These are phyloP conservation scores for Scaptomyza reducta DNA, from an alignment of 2,888 invertebrate species.

Conservation along the genomic window DNA sequence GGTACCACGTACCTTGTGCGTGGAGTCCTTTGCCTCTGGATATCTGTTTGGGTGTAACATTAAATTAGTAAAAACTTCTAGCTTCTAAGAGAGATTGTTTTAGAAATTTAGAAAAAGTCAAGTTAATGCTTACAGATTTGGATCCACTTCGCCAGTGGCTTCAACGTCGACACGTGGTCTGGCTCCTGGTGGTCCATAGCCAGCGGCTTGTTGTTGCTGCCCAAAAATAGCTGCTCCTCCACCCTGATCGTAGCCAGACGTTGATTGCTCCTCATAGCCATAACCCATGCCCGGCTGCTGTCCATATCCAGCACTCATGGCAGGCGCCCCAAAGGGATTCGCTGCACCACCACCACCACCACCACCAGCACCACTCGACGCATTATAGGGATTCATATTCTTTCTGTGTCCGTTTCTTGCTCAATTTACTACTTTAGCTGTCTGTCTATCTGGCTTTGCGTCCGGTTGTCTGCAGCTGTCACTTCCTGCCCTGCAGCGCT, in stretches of 20 bases:
- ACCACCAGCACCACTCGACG: slow-evolving; percentile 62
- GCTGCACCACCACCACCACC: slow-evolving; percentile 64
- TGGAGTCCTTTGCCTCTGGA: slow-evolving; percentile 93
- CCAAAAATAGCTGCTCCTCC: slow-evolving; percentile 55
- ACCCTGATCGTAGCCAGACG: slow-evolving; percentile 70
- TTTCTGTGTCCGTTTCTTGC: background rate
- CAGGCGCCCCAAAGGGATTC: slow-evolving; percentile 80
- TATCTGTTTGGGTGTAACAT: slow-evolving; percentile 83
- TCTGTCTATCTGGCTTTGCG: slow-evolving; percentile 9
- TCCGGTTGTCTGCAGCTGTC: slow-evolving; percentile 3
- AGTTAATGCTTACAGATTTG: slow-evolving; percentile 86
- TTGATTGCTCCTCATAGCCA: slow-evolving; percentile 76
- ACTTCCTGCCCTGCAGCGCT: slow-evolving; percentile 31
- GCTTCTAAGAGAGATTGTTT: too few species aligned
- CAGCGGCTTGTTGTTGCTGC: slow-evolving; percentile 62
- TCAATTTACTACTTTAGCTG: slow-evolving; percentile 12
- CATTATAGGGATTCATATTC: slow-evolving; percentile 71
- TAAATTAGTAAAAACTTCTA: too few species aligned
- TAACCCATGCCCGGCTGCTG: slow-evolving; percentile 66
- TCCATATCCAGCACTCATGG: slow-evolving; percentile 58
- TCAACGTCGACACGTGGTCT: slow-evolving; percentile 93
- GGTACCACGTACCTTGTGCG: slow-evolving; percentile 94
- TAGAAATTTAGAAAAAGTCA: too few species aligned
- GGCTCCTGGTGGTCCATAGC: slow-evolving; percentile 77
- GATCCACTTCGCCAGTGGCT: slow-evolving; percentile 94